A percentile compares a stretch with the other conserved stretches of the same genome.
Conservation (phyloP, 1,140 invertebrate genomes). For the Schmidtea mediterranea region DNA sequence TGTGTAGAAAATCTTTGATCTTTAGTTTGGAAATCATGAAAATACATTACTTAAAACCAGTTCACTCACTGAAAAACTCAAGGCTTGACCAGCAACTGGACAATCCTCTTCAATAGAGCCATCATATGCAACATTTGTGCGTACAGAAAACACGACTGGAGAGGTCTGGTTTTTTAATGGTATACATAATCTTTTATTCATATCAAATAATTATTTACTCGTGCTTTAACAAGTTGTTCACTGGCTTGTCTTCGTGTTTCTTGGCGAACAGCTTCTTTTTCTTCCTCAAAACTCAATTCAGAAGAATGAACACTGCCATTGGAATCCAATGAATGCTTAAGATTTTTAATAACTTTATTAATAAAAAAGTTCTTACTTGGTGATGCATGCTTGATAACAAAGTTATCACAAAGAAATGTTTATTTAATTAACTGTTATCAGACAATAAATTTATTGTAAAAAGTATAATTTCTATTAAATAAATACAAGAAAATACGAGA, state of each 20-base stretch:
- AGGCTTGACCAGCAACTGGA: slow-evolving; percentile 77
- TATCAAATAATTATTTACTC: too few species aligned
- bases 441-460: too few species aligned
- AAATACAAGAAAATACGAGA: too few species aligned
- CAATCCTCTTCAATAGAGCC: slow-evolving; percentile 55
- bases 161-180: not conserved
- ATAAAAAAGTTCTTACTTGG: too few species aligned
- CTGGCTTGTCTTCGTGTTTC: not conserved
- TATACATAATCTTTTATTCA: too few species aligned
- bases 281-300: not conserved
- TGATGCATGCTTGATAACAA: too few species aligned
- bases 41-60: too few species aligned
- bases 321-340: not conserved
- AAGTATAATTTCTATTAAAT: too few species aligned
- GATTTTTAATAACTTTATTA: too few species aligned
- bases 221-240: not conserved
- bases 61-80: slow-evolving; percentile 76
- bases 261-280: not conserved
- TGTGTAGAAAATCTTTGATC: slow-evolving; percentile 66
- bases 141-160: slow-evolving; percentile 90
- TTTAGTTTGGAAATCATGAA: too few species aligned
- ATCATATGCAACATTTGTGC: slow-evolving; percentile 94
- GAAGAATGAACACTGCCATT: not conserved
- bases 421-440: too few species aligned
- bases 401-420: too few species aligned